A percentile compares a stretch with the other conserved stretches of the same genome.
phyloP scores from a whole-genome alignment of 2,888 invertebrate genomes.

The Drosophila atripex region DNA sequence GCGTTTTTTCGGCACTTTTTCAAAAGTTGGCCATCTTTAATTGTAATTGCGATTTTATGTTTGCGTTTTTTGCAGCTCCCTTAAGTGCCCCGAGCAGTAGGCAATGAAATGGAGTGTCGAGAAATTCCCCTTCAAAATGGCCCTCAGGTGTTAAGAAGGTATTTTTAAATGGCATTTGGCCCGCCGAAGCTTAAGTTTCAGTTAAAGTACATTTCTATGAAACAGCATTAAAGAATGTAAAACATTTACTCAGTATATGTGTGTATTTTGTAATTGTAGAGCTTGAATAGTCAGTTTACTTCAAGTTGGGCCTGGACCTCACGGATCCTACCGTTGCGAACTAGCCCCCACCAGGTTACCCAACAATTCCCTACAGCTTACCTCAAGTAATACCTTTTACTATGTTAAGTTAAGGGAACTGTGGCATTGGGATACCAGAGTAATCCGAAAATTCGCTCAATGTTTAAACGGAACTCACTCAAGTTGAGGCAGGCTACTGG shows the following conservation, averaged over 20 bases:
- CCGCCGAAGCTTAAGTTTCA: background rate
- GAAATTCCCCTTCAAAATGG: conserved; percentile 1
- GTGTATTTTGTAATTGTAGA: background rate
- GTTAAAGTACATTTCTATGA: background rate
- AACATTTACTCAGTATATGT: background rate
- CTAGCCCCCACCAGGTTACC: conserved; percentile 26
- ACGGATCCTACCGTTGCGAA: background rate
- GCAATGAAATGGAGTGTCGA: conserved; percentile 9
- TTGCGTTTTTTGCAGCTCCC: conserved; percentile 2
- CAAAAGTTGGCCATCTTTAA: conserved; percentile 37
- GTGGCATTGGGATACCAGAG: conserved; percentile 26
- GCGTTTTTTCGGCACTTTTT: conserved; percentile 11
- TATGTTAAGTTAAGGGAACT: conserved; percentile 24
- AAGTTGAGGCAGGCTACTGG: conserved; percentile 42
- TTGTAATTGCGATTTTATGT: conserved; percentile 42
- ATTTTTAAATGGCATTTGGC: background rate
- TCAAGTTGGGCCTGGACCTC: conserved; percentile 1
- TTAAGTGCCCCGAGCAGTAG: conserved; percentile 4
- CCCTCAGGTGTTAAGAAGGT: conserved; percentile 21
- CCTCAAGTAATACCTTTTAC: conserved; percentile 11
- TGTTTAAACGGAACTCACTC: conserved; percentile 22
- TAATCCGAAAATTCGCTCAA: conserved; percentile 9
- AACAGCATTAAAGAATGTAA: background rate
- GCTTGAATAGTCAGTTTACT: background rate
- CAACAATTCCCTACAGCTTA: conserved; percentile 26